phyloP scores from a whole-genome alignment of 2,113 vertebrate species.

The Pardalotus punctatus region DNA sequence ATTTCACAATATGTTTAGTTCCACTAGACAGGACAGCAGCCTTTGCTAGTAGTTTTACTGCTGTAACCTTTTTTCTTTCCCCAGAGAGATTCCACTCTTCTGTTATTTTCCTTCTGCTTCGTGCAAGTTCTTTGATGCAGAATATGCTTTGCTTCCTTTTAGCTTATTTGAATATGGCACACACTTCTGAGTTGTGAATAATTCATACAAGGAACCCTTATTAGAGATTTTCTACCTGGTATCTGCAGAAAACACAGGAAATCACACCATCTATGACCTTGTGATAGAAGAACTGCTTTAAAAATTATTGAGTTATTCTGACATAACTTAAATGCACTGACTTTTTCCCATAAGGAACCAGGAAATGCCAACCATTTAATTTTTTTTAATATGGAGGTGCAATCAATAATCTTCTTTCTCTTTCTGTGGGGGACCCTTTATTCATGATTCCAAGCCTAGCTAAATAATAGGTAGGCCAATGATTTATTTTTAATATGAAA shows the following conservation, averaged over 20 bases:
- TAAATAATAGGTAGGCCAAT: slow-evolving; percentile 72
- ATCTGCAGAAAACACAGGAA: background rate
- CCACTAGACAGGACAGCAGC: background rate
- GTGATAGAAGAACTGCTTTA: background rate
- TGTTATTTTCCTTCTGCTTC: background rate
- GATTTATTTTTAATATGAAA: slow-evolving; percentile 80
- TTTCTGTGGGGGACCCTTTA: slow-evolving; percentile 37
- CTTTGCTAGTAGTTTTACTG: background rate
- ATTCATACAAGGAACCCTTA: background rate
- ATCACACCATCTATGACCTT: background rate
- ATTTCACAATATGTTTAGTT: slow-evolving; percentile 12
- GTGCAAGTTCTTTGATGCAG: background rate
- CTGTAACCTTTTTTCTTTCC: slow-evolving; percentile 1
- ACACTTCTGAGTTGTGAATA: background rate
- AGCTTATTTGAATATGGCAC: background rate
- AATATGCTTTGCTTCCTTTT: background rate
- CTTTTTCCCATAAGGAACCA: slow-evolving; percentile 17
- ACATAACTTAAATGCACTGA: slow-evolving; percentile 1
- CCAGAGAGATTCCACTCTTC: background rate
- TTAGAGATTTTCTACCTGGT: background rate
- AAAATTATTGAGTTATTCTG: slow-evolving; percentile 35
- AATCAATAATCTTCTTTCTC: slow-evolving; percentile 49
- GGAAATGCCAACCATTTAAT: slow-evolving; percentile 39
- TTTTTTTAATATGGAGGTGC: background rate
- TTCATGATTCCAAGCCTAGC: slow-evolving; percentile 64